Evolutionary conservation across 2,113 vertebrate species (phyloP).

Genomic region (Actenoides hombroni): DNA sequence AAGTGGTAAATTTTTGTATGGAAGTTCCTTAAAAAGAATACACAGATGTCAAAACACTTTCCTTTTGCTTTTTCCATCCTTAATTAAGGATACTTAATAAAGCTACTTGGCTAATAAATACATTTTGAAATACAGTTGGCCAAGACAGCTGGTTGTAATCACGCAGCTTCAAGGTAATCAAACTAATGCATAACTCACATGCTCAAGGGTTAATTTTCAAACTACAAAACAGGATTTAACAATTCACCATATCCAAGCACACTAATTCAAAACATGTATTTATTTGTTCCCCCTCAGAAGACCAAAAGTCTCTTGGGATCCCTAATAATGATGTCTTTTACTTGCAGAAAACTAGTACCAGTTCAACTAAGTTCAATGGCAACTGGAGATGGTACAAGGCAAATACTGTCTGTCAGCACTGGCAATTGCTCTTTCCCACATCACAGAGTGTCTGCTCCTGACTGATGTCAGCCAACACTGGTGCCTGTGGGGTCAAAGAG

Average conservation of each 20-base stretch:
- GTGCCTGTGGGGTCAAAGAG: not conserved
- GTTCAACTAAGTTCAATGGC: not conserved
- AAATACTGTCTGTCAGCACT: not conserved
- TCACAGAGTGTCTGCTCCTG: not conserved
- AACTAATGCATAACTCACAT: not conserved
- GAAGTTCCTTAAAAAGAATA: not conserved
- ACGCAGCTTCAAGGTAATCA: not conserved
- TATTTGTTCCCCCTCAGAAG: accelerated
- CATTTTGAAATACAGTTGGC: not conserved
- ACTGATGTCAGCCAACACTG: not conserved
- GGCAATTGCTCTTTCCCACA: not conserved
- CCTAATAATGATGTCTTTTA: not conserved
- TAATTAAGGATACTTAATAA: not conserved
- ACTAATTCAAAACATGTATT: not conserved
- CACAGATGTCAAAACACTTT: not conserved
- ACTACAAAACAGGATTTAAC: not conserved
- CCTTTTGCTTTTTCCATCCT: not conserved
- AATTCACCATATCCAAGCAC: not conserved
- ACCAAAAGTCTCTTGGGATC: not conserved
- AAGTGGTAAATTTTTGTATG: not conserved
- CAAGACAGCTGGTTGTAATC: not conserved
- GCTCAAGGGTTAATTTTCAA: not conserved
- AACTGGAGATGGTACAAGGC: not conserved
- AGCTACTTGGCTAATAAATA: not conserved
- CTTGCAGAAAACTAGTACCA: not conserved